Conservation (phyloP, 1,140 invertebrate genomes). For the Adelges cooleyi region DNA sequence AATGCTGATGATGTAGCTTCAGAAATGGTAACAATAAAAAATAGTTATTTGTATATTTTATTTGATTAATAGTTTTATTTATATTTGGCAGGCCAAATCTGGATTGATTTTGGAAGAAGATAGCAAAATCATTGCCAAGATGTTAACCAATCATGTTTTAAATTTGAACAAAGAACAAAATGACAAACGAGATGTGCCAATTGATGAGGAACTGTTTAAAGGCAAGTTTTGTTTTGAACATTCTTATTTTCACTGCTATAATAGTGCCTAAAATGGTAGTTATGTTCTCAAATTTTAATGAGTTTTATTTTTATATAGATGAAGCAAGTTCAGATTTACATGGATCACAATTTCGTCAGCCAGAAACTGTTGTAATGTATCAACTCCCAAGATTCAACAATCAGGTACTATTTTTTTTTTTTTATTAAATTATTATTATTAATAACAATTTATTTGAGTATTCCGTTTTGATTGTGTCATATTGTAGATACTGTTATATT, state of each 20-base stretch:
- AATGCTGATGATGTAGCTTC: slow-evolving; percentile 89
- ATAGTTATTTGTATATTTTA: no score
- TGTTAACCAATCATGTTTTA: slow-evolving; percentile 72
- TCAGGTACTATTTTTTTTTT: background rate
- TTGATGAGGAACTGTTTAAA: slow-evolving; percentile 13
- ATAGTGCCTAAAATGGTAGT: background rate
- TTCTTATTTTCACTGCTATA: background rate
- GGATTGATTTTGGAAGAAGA: slow-evolving; percentile 85
- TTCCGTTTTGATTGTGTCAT: no score
- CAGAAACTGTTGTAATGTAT: slow-evolving; percentile 17
- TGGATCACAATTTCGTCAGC: slow-evolving; percentile 17
- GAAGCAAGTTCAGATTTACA: slow-evolving; percentile 3
- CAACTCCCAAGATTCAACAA: slow-evolving; percentile 7
- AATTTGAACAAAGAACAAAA: slow-evolving; percentile 51
- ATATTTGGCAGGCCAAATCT: slow-evolving; percentile 52
- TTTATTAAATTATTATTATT: background rate
- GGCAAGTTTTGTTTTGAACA: background rate
- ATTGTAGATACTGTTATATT: no score
- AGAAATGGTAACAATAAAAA: slow-evolving; percentile 63
- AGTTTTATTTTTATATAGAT: background rate
- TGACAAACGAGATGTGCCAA: slow-evolving; percentile 39
- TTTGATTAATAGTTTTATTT: background rate
- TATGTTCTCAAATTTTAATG: background rate
- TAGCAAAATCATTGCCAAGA: slow-evolving; percentile 71
- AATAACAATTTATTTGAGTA: no score